Percentiles rank a stretch among this genome's conserved stretches.
Evolutionary conservation across 2,888 invertebrate species (phyloP).

Genomic region (Eupeodes luniger): DNA sequence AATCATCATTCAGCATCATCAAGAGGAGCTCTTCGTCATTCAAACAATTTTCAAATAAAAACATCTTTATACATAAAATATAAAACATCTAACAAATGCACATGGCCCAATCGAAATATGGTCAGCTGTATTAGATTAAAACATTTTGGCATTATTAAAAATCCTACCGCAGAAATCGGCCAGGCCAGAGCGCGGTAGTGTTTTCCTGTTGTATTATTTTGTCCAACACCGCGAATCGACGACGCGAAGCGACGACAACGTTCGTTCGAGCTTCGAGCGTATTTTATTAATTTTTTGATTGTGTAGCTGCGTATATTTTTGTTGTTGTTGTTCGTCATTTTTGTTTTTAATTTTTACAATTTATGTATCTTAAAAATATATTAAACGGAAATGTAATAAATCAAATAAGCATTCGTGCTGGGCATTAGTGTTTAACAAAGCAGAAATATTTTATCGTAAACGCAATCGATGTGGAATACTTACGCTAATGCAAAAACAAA

Average conservation of each 20-base stretch:
- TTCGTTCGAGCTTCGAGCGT: neutral
- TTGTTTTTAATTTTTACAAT: neutral
- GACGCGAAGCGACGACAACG: constrained; percentile 9
- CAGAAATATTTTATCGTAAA: constrained; percentile 43
- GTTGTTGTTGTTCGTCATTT: neutral
- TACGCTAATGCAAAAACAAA: constrained; percentile 61
- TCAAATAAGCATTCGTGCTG: constrained; percentile 40
- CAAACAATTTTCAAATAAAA: neutral
- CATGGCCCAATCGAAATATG: constrained; percentile 21
- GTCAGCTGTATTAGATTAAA: constrained; percentile 18
- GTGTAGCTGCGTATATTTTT: neutral
- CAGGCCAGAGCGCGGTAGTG: constrained; percentile 40
- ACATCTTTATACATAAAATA: neutral
- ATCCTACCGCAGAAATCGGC: constrained; percentile 46
- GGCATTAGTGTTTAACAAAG: constrained; percentile 39
- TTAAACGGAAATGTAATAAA: constrained; percentile 37
- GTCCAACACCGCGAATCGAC: neutral
- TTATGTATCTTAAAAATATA: constrained; percentile 19
- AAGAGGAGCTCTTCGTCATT: constrained; percentile 7
- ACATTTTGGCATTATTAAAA: constrained; percentile 36
- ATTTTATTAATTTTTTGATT: constrained; percentile 30
- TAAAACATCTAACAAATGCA: constrained; percentile 12
- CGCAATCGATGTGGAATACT: constrained; percentile 58
- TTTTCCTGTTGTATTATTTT: constrained; percentile 40
- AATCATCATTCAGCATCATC: neutral